Evolutionary conservation across 2,888 invertebrate genomes (phyloP), one percentile per base, ranked within the genome.

Genomic region (Drosophila sordidapex): DNA sequence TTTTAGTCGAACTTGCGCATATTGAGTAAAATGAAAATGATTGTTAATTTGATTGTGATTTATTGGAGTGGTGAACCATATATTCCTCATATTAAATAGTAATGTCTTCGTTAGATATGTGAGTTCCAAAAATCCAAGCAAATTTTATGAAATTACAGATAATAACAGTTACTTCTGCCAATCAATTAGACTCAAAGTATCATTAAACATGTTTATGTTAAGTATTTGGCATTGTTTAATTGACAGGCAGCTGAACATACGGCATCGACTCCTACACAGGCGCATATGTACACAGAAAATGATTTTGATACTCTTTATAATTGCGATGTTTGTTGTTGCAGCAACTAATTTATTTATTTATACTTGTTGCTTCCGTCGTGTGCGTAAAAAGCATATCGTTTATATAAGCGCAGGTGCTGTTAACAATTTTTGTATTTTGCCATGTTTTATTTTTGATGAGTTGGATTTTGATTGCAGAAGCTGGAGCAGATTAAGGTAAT

Each of bases 331-430:
- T 76, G 51, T 71, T 68, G 38, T 62, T 48, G 67, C 61, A 61
- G 54, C 40, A 29, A 40, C 51, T 68, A 62, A 74, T 81, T 74
- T 79, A 60, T 78, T 63, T 77, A 79, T 67, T 74, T 67, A 66
- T 62, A 58, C 36, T 29, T 10, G 8, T 31, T 31, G 58, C 51
- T 75, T 67, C 70, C 53, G 75, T 67, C 76, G 71, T 69, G 67
- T 74, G 70, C 79, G 68, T 69, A 74, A 79, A 69, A 84, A 72
- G 68, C 69, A 85, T 83, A 52, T 78, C 59, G 61, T 62, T 70
- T 70, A 76, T 76, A 90, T 72, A 61, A 88, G 75, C 75, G 76
- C 83, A 86, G 81, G 71, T 90, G 85, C 29, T 70, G 46, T 31
- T n/a, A 52, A 6, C 3, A 10, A 33, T 11, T 21, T 38, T 49